Conservation (phyloP, 2,888 invertebrate species). For the Trilocha varians region DNA sequence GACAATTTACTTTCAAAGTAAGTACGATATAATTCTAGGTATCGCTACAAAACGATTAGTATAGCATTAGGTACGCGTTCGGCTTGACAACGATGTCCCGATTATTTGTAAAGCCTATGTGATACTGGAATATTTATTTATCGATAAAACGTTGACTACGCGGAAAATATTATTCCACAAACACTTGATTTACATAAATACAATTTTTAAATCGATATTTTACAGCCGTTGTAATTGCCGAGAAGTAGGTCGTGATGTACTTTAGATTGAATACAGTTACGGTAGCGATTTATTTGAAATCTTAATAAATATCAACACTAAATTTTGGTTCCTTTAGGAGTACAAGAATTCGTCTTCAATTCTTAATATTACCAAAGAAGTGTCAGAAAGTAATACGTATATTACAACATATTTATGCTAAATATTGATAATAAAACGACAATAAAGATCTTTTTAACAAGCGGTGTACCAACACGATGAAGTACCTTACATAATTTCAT, state of each 20-base stretch:
- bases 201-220: conserved; percentile 16
- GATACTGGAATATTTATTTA: conserved; percentile 53
- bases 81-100: conserved; percentile 21
- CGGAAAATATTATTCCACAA: conserved; percentile 33
- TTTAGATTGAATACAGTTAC: no score
- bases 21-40: conserved; percentile 4
- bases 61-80: conserved; percentile 22
- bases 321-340: no score
- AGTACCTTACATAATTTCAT: conserved; percentile 4
- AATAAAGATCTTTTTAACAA: no score
- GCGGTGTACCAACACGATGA: not conserved
- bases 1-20: not conserved
- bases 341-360: no score
- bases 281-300: no score
- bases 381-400: not conserved
- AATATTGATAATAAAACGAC: no score
- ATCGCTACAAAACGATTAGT: conserved; percentile 12
- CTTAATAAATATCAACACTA: no score
- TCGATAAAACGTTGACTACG: conserved; percentile 39
- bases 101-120: conserved; percentile 53
- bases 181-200: conserved; percentile 40
- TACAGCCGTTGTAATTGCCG: not conserved
- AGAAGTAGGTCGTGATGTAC: no score
- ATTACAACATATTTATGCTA: not conserved
- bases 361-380: not conserved